Conservation (phyloP, 2,888 invertebrate species). For the Acanthosoma haemorrhoidale region DNA sequence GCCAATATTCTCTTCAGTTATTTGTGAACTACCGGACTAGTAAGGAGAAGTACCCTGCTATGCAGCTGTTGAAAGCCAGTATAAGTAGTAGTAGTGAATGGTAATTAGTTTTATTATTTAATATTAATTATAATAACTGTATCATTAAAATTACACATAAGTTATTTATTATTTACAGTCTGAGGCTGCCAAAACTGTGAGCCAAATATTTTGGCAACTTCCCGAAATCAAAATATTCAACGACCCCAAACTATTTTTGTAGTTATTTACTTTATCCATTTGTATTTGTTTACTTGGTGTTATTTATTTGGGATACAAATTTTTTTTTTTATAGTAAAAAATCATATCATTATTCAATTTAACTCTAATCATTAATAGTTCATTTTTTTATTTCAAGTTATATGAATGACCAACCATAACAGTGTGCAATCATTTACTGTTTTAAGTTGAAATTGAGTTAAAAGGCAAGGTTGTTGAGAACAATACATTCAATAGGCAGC, state of each 20-base stretch:
- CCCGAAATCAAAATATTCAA: not conserved
- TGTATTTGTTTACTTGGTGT: not conserved
- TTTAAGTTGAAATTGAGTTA: too few relatives aligned
- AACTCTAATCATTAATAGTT: too few relatives aligned
- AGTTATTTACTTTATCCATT: not conserved
- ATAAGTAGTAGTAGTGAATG: constrained; percentile 21
- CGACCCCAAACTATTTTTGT: not conserved
- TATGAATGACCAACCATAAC: too few relatives aligned
- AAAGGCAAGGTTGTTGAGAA: too few relatives aligned
- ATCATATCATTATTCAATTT: too few relatives aligned
- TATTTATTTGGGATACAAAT: not conserved
- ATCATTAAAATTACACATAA: not conserved
- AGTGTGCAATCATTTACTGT: too few relatives aligned
- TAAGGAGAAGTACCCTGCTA: not conserved
- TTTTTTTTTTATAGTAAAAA: too few relatives aligned
- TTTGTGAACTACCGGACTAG: not conserved
- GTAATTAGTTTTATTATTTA: constrained; percentile 7
- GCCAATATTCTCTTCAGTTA: not conserved
- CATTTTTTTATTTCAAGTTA: too few relatives aligned
- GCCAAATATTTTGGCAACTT: constrained; percentile 13
- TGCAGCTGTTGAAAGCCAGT: not conserved
- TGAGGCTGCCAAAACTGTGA: not conserved
- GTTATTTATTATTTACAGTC: not conserved
- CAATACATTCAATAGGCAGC: too few relatives aligned
- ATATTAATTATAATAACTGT: not conserved